phyloP scores from a whole-genome alignment of 2,797 vertebrate genomes.

The Eulemur mongoz region DNA sequence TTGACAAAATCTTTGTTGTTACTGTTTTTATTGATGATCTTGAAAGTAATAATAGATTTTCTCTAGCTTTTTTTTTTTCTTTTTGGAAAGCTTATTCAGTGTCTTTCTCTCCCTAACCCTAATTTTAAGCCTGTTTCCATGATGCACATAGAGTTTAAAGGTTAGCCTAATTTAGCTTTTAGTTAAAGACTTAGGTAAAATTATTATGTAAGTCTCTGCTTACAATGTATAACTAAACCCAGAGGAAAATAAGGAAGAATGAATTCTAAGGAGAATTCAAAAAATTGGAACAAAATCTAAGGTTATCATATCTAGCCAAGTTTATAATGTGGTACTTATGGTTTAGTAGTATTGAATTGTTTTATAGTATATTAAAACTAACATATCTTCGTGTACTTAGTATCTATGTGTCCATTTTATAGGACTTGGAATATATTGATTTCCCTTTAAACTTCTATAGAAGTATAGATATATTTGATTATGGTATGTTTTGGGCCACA shows the following conservation, averaged over 20 bases:
- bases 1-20: not conserved
- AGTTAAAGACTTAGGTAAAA: slow-evolving; percentile 28
- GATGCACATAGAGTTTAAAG: not conserved
- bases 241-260: not conserved
- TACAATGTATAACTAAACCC: not conserved
- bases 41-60: not conserved
- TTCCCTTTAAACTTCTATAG: not conserved
- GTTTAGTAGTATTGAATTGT: not conserved
- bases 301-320: not conserved
- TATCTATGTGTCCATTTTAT: not conserved
- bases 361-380: not conserved
- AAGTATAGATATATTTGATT: not conserved
- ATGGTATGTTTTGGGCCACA: not conserved
- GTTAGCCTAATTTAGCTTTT: slow-evolving; percentile 37
- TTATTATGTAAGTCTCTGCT: not conserved
- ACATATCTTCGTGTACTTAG: not conserved
- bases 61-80: not conserved
- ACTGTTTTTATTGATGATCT: not conserved
- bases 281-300: not conserved
- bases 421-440: not conserved
- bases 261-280: not conserved
- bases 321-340: not conserved
- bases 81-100: not conserved
- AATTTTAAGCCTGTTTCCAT: not conserved
- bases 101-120: not conserved